Percentiles rank a stretch among this genome's conserved stretches.
Conservation (phyloP, 1,140 invertebrate genomes). For the Anagrus nilaparvatae region DNA sequence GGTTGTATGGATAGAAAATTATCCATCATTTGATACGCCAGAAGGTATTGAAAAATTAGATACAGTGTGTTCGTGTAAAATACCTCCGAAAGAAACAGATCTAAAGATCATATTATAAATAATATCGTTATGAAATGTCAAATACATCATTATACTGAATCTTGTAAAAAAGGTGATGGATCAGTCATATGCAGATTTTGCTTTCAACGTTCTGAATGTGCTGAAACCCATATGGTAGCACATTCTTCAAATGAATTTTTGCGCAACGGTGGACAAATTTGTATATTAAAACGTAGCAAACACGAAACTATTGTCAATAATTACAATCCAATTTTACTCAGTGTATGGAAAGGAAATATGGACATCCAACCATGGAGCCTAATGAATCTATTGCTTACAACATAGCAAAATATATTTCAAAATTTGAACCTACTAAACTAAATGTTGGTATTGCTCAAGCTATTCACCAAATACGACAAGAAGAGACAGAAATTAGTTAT, state of each 20-base stretch:
- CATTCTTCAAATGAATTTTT: slow-evolving; percentile 18
- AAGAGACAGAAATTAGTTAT: too few species aligned
- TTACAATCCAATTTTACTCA: slow-evolving; percentile 24
- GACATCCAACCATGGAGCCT: slow-evolving; percentile 31
- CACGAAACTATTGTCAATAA: slow-evolving; percentile 23
- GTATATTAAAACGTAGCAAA: slow-evolving; percentile 13
- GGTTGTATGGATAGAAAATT: slow-evolving; percentile 34
- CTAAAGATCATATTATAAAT: too few species aligned
- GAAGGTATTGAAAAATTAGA: slow-evolving; percentile 21
- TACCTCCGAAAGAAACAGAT: slow-evolving; percentile 3
- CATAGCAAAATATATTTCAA: slow-evolving; percentile 34
- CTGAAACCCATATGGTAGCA: slow-evolving; percentile 13
- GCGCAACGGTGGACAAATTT: slow-evolving; percentile 18
- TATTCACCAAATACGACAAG: slow-evolving; percentile 9
- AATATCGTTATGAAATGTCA: background rate
- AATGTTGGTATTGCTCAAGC: slow-evolving; percentile 20
- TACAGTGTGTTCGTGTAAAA: slow-evolving; percentile 12
- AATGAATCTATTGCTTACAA: slow-evolving; percentile 33
- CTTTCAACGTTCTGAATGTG: slow-evolving; percentile 16
- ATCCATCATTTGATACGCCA: slow-evolving; percentile 26
- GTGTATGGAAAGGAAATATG: slow-evolving; percentile 28
- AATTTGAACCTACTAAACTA: slow-evolving; percentile 27
- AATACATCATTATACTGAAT: slow-evolving; percentile 11
- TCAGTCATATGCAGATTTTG: slow-evolving; percentile 12
- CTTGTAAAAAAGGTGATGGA: slow-evolving; percentile 17